These are phyloP conservation scores for Austrofundulus limnaeus DNA, from an alignment of 2,113 vertebrate genomes.

Conservation along the genomic window DNA sequence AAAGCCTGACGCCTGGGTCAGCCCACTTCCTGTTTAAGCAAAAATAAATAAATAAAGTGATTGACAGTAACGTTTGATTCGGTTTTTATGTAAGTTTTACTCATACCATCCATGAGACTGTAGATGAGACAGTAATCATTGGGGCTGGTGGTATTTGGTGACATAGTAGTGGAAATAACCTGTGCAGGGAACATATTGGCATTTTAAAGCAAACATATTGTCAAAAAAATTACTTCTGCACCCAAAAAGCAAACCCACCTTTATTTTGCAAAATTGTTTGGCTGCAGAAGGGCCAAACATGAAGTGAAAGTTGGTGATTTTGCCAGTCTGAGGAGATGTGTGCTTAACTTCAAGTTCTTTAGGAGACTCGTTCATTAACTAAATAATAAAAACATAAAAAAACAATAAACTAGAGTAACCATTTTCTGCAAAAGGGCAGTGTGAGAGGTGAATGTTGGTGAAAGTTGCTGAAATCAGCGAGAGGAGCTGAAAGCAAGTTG, in stretches of 20 bases:
- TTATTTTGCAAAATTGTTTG: constrained; percentile 14
- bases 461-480: no score
- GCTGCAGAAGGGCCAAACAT: background rate
- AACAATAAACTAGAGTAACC: background rate
- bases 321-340: constrained; percentile 9
- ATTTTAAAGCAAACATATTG: background rate
- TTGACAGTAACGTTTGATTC: background rate
- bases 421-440: background rate
- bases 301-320: background rate
- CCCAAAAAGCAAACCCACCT: background rate
- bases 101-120: constrained; percentile 22
- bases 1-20: constrained; percentile 1
- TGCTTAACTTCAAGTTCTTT: constrained; percentile 10
- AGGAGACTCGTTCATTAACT: background rate
- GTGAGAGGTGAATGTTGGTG: no score
- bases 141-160: background rate
- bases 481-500: no score
- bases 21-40: constrained; percentile 9
- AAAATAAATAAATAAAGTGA: background rate
- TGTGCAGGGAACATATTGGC: background rate
- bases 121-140: constrained; percentile 34
- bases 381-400: background rate
- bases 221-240: background rate
- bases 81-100: no score
- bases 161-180: background rate